phyloP scores from a whole-genome alignment of 1,140 invertebrate species.

The Pogonognathellus flavescens region DNA sequence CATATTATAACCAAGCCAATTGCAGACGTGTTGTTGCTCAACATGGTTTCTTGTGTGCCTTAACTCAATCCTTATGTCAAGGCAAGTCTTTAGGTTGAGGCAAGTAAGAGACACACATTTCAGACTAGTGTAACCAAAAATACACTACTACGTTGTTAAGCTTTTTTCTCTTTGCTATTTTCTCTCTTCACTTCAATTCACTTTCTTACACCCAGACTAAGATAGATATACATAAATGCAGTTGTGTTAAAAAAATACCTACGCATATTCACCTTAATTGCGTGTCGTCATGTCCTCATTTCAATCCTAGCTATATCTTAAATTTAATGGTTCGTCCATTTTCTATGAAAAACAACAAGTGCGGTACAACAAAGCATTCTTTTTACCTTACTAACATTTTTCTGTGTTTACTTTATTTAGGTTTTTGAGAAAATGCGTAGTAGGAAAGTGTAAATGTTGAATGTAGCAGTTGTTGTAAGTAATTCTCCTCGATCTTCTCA shows the following conservation, averaged over 20 bases:
- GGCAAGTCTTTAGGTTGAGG: too few relatives aligned
- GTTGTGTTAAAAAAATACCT: neutral
- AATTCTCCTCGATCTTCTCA: neutral
- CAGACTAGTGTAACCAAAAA: neutral
- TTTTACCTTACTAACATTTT: neutral
- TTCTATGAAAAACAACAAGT: neutral
- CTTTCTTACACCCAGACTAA: neutral
- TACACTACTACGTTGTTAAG: neutral
- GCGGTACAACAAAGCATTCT: too few relatives aligned
- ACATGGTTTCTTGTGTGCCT: too few relatives aligned
- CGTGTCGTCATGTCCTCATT: neutral
- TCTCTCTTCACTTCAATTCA: neutral
- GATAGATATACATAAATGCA: neutral
- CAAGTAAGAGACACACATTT: neutral
- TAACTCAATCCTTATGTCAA: too few relatives aligned
- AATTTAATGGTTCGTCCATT: slow-evolving; percentile 28
- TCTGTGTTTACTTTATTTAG: neutral
- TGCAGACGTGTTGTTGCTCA: too few relatives aligned
- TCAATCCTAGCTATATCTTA: neutral
- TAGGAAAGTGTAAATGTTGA: neutral
- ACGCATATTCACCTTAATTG: neutral
- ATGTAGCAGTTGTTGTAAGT: neutral
- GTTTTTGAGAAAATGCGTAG: neutral
- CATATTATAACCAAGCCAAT: too few relatives aligned
- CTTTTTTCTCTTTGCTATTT: neutral